Percentiles rank a stretch among this genome's conserved stretches.
Conservation (phyloP, 2,797 vertebrate species). For the Amphiprion clarkii region DNA sequence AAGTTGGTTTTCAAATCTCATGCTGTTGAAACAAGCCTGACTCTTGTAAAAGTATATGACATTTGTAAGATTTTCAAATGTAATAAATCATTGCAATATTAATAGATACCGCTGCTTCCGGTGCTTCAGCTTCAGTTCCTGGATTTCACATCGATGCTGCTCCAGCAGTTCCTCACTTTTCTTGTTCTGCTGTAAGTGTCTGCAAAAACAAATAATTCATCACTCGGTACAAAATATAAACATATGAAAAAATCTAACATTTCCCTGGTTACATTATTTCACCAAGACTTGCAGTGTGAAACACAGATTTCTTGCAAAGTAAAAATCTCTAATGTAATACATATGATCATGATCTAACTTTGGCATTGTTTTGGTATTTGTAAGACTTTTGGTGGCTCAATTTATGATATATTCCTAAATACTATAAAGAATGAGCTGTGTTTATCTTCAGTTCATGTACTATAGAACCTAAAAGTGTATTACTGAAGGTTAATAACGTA, state of each 20-base stretch:
- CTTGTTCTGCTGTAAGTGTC: conserved; percentile 76
- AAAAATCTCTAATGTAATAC: too few species aligned
- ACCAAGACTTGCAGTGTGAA: too few species aligned
- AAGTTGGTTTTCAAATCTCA: conserved; percentile 86
- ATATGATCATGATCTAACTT: too few species aligned
- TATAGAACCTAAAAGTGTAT: neutral
- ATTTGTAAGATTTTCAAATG: neutral
- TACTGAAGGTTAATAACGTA: neutral
- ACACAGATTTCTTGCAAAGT: too few species aligned
- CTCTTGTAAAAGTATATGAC: neutral
- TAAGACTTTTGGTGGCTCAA: too few species aligned
- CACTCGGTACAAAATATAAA: neutral
- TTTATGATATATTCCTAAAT: neutral
- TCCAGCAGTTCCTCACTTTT: conserved; percentile 76
- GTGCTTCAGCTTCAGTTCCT: conserved; percentile 83
- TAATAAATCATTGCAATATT: neutral
- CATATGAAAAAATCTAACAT: neutral
- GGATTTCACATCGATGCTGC: conserved; percentile 83
- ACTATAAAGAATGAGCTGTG: too few species aligned
- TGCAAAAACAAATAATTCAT: conserved; percentile 49
- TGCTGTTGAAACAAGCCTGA: conserved; percentile 67
- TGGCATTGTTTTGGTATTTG: too few species aligned
- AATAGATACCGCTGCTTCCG: conserved; percentile 80
- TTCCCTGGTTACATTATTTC: too few species aligned
- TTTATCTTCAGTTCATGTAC: too few species aligned